phyloP scores from a whole-genome alignment of 2,888 invertebrate genomes.

The Osedax fenrisi region DNA sequence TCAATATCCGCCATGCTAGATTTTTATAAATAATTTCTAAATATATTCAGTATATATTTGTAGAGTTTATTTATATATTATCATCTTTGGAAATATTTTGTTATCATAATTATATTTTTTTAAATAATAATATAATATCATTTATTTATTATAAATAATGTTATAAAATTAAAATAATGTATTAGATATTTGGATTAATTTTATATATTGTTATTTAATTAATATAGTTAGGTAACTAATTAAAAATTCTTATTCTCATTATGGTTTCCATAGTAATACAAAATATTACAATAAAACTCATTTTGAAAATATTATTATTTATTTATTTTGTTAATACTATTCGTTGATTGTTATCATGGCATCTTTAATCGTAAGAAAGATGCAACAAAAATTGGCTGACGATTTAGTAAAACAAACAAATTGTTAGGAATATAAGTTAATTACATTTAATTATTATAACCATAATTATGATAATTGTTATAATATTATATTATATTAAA shows the following conservation, averaged over 20 bases:
- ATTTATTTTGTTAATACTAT: neutral
- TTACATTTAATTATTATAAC: too few relatives aligned
- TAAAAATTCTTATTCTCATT: neutral
- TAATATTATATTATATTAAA: too few relatives aligned
- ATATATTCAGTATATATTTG: neutral
- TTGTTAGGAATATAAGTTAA: conserved; percentile 22
- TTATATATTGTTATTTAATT: too few relatives aligned
- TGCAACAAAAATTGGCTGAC: conserved; percentile 28
- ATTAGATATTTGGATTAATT: too few relatives aligned
- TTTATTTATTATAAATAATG: too few relatives aligned
- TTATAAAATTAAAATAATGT: too few relatives aligned
- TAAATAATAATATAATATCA: too few relatives aligned
- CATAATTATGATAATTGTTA: too few relatives aligned
- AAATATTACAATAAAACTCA: neutral
- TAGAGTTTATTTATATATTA: too few relatives aligned
- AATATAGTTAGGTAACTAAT: neutral
- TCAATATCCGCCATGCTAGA: conserved; percentile 49
- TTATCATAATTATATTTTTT: too few relatives aligned
- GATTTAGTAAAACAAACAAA: conserved; percentile 24
- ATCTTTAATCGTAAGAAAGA: conserved; percentile 17
- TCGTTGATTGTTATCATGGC: conserved; percentile 1
- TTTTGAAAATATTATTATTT: neutral
- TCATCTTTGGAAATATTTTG: too few relatives aligned
- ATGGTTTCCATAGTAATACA: neutral
- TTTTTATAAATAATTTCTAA: neutral